Evolutionary conservation across 2,888 invertebrate species (phyloP).

Genomic region (Platycheirus albimanus): DNA sequence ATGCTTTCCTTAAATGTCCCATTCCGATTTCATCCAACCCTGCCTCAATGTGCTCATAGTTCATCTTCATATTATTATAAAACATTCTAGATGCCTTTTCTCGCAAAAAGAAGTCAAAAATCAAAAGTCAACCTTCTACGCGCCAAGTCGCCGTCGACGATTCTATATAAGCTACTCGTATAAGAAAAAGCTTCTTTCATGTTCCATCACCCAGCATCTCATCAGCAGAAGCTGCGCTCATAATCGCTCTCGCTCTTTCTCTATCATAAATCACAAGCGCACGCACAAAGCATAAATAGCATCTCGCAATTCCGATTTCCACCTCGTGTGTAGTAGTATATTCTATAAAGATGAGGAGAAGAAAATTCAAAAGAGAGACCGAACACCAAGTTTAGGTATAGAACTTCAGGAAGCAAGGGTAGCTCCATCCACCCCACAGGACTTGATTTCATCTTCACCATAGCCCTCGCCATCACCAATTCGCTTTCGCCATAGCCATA

Average conservation of each 20-base stretch:
- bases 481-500: slow-evolving; percentile 45
- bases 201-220: neutral
- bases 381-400: slow-evolving; percentile 15
- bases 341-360: slow-evolving; percentile 16
- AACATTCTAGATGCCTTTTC: slow-evolving; percentile 29
- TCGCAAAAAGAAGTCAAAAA: neutral
- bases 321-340: slow-evolving; percentile 18
- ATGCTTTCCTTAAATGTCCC: slow-evolving; percentile 30
- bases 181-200: slow-evolving; percentile 27
- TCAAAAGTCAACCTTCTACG: slow-evolving; percentile 30
- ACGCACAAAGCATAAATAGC: slow-evolving; percentile 11
- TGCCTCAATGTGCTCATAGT: slow-evolving; percentile 12
- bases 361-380: slow-evolving; percentile 36
- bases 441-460: slow-evolving; percentile 22
- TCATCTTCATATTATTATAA: neutral
- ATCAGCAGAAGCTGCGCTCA: slow-evolving; percentile 30
- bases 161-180: too few species aligned
- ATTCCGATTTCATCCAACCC: neutral
- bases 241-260: neutral
- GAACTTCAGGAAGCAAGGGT: slow-evolving; percentile 31
- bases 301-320: slow-evolving; percentile 21
- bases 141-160: neutral
- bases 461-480: slow-evolving; percentile 60
- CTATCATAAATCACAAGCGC: slow-evolving; percentile 40
- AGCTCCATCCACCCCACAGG: slow-evolving; percentile 40